Conservation (phyloP, 2,797 vertebrate genomes). For the Sitta carolinensis region DNA sequence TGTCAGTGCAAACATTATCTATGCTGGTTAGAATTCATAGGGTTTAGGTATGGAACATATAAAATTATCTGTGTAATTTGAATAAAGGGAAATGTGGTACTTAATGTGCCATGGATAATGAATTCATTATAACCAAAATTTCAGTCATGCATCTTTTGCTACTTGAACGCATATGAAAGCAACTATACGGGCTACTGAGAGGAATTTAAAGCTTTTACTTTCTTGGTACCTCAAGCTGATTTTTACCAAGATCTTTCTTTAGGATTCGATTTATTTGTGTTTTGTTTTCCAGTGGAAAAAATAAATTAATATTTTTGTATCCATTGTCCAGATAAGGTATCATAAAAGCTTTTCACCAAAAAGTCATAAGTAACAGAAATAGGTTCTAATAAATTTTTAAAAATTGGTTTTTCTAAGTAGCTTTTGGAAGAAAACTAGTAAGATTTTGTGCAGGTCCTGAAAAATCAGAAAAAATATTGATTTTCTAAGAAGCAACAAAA, state of each 20-base stretch:
- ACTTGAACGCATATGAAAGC: background rate
- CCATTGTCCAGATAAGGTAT: background rate
- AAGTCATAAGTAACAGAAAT: background rate
- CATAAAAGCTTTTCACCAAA: background rate
- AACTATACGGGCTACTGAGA: background rate
- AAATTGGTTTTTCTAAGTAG: background rate
- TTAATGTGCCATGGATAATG: background rate
- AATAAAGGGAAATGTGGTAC: background rate
- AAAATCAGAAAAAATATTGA: background rate
- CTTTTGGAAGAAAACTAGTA: background rate
- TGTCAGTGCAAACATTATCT: background rate
- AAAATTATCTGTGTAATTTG: background rate
- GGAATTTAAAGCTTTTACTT: background rate
- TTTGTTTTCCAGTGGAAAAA: background rate
- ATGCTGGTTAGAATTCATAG: background rate
- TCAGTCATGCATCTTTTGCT: background rate
- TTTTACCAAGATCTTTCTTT: background rate
- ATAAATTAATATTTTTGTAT: background rate
- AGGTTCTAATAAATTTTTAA: fast-evolving
- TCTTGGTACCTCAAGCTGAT: background rate
- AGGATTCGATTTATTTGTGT: background rate
- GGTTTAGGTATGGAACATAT: background rate
- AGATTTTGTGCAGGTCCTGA: background rate
- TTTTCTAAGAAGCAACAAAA: background rate
- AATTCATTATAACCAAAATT: background rate